Conservation (phyloP, 92 coral and sea anemone species). For the Actinostola sp. region DNA sequence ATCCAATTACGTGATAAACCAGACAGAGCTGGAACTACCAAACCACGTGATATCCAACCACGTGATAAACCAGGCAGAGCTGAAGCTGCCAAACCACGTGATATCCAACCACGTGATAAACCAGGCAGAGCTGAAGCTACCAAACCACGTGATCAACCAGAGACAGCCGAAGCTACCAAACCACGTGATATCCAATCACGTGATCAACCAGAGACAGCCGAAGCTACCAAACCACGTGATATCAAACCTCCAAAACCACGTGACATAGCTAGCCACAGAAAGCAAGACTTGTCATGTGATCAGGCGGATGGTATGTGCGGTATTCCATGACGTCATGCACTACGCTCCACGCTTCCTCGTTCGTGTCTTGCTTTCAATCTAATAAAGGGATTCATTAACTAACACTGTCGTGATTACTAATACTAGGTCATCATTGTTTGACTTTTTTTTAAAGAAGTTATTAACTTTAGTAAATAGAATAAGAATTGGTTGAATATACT, state of each 20-base stretch:
- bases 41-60: background rate
- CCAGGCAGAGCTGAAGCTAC: background rate
- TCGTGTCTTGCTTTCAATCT: constrained; percentile 1
- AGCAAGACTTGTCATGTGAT: background rate
- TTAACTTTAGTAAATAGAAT: too few species aligned
- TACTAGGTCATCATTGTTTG: too few species aligned
- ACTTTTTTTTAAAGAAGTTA: too few species aligned
- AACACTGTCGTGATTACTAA: too few species aligned
- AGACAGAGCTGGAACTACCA: background rate
- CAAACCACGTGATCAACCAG: background rate
- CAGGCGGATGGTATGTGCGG: constrained; percentile 10
- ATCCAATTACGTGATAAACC: background rate
- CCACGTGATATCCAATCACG: constrained; percentile 2
- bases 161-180: background rate
- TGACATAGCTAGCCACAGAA: background rate
- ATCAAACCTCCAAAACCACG: constrained; percentile 4
- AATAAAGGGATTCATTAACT: too few species aligned
- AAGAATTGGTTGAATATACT: too few species aligned
- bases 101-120: background rate
- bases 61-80: background rate
- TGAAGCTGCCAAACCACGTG: background rate
- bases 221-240: background rate
- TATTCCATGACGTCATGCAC: constrained; percentile 13
- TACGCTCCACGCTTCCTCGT: constrained; percentile 11
- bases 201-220: background rate